Evolutionary conservation across 2,888 invertebrate species (phyloP).

Genomic region (Leptinotarsa juncta): DNA sequence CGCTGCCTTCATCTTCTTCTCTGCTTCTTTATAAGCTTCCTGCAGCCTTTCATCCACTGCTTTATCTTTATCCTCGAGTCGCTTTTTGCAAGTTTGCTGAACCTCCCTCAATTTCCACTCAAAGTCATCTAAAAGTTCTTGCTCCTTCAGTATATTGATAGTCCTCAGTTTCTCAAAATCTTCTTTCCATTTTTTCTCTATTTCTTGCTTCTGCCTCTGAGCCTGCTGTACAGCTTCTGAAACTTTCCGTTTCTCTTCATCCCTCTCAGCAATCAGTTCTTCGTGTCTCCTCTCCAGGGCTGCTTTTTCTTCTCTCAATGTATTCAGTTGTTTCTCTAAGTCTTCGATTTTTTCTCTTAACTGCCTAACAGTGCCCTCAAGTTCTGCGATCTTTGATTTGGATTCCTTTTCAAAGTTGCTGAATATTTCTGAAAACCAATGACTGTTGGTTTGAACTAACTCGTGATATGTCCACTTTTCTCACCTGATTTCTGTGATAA

Average conservation of each 20-base stretch:
- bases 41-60: conserved; percentile 69
- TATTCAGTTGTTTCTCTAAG: conserved; percentile 67
- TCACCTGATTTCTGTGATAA: conserved; percentile 71
- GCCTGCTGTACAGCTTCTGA: conserved; percentile 73
- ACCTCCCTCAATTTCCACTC: conserved; percentile 87
- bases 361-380: conserved; percentile 67
- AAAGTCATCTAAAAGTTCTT: conserved; percentile 81
- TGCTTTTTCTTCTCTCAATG: conserved; percentile 67
- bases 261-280: conserved; percentile 61
- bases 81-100: conserved; percentile 76
- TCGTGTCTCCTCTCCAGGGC: conserved; percentile 63
- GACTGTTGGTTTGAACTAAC: background rate
- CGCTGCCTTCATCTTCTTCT: conserved; percentile 61
- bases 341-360: conserved; percentile 67
- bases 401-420: conserved; percentile 59
- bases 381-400: conserved; percentile 63
- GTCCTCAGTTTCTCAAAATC: conserved; percentile 78
- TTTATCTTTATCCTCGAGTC: conserved; percentile 72
- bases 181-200: conserved; percentile 72
- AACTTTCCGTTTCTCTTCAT: conserved; percentile 69
- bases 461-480: no score
- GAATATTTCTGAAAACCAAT: conserved; percentile 53
- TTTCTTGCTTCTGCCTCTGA: conserved; percentile 70
- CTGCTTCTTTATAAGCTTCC: conserved; percentile 63
- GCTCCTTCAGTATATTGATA: conserved; percentile 77